Evolutionary conservation across 2,888 invertebrate genomes (phyloP).

Genomic region (Drosophila emarginata): DNA sequence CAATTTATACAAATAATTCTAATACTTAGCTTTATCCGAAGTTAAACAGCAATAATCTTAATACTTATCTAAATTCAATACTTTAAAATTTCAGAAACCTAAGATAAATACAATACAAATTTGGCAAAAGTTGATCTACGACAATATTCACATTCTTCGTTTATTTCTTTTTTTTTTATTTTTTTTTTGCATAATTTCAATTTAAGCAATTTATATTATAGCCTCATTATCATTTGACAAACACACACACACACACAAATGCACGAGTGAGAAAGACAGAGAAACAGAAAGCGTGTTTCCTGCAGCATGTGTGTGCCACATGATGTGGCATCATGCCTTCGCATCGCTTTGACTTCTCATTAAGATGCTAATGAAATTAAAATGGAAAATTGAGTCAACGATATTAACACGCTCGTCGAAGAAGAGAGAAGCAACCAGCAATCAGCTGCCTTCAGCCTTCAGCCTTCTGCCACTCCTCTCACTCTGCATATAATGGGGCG

Average conservation of each 20-base stretch:
- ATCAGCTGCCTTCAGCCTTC: background rate
- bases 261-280: background rate
- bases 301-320: slow-evolving; percentile 22
- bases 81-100: background rate
- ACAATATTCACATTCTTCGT: slow-evolving; percentile 41
- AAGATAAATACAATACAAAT: background rate
- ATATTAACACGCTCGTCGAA: slow-evolving; percentile 28
- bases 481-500: background rate
- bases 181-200: slow-evolving; percentile 71
- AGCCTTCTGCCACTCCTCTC: background rate
- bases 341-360: slow-evolving; percentile 55
- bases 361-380: slow-evolving; percentile 69
- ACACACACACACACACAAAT: slow-evolving; percentile 3
- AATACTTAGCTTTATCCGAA: too few species aligned
- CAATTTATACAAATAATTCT: too few species aligned
- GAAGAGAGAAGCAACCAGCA: background rate
- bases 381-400: slow-evolving; percentile 38
- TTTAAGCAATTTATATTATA: slow-evolving; percentile 75
- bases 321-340: slow-evolving; percentile 37
- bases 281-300: slow-evolving; percentile 16
- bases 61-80: background rate
- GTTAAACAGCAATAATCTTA: background rate
- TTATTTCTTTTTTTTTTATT: background rate
- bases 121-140: slow-evolving; percentile 4
- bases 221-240: slow-evolving; percentile 65